phyloP scores from a whole-genome alignment of 30 jellyfish, hydroid and myxozoan genomes.

The Hydractinia echinata region DNA sequence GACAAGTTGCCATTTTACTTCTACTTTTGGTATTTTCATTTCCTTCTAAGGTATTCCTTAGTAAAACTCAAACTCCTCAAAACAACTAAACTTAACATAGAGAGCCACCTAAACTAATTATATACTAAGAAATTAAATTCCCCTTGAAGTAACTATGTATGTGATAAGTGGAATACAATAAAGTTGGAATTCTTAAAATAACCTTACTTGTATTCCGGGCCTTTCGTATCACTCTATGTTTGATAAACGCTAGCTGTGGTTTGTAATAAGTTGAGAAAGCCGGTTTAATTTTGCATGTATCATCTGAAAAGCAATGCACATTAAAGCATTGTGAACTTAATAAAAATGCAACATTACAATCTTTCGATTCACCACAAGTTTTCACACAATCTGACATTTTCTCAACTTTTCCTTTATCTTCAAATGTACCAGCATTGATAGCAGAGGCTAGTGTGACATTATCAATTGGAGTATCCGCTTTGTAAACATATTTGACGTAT shows the following conservation, averaged over 20 bases:
- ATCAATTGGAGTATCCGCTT: constrained; percentile 37
- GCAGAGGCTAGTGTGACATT: constrained; percentile 80
- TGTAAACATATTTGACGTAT: constrained; percentile 47
- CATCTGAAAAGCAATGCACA: constrained; percentile 72
- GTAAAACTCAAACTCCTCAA: no score
- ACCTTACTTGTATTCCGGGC: constrained; percentile 53
- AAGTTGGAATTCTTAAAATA: background rate
- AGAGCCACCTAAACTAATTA: background rate
- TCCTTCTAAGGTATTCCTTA: no score
- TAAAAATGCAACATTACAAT: constrained; percentile 86
- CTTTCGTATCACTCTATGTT: constrained; percentile 59
- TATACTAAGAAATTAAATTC: background rate
- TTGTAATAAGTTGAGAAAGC: constrained; percentile 76
- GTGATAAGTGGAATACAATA: no score
- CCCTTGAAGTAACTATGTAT: no score
- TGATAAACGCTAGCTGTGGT: constrained; percentile 72
- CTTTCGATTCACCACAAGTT: constrained; percentile 67
- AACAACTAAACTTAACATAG: no score
- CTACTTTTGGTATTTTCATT: no score
- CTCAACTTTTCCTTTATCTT: constrained; percentile 74
- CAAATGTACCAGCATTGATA: constrained; percentile 81
- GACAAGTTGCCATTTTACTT: no score
- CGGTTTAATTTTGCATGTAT: constrained; percentile 69
- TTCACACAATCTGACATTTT: constrained; percentile 75
- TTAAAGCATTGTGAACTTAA: constrained; percentile 91